Percentiles rank a stretch among this genome's conserved stretches.
These are phyloP conservation scores for Eubasilissa splendida DNA, from an alignment of 2,888 invertebrate genomes.

Conservation along the genomic window DNA sequence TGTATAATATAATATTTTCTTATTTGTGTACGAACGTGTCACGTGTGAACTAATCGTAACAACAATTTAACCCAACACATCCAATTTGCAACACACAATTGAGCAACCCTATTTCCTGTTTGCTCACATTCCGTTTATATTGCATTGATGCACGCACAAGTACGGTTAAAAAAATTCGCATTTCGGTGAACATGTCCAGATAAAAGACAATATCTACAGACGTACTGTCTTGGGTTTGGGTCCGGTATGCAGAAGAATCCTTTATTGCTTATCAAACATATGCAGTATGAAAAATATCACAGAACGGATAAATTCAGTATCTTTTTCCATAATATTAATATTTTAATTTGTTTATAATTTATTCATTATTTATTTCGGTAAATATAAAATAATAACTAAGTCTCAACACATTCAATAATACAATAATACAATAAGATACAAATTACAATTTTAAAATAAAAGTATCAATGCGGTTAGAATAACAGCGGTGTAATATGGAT, in stretches of 20 bases:
- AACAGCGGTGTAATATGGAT: too few relatives aligned
- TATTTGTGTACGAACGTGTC: background rate
- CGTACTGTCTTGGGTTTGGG: background rate
- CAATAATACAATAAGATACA: too few relatives aligned
- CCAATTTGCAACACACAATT: constrained; percentile 22
- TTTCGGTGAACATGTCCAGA: background rate
- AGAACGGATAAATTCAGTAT: too few relatives aligned
- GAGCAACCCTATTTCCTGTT: constrained; percentile 6
- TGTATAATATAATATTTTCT: background rate
- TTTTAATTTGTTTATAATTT: too few relatives aligned
- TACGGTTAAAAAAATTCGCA: background rate
- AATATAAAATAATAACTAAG: too few relatives aligned
- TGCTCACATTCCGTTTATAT: background rate
- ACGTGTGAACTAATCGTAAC: background rate
- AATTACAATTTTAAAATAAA: too few relatives aligned
- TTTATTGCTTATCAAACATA: too few relatives aligned
- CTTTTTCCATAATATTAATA: too few relatives aligned
- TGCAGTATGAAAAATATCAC: too few relatives aligned
- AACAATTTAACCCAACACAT: background rate
- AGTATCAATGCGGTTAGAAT: too few relatives aligned
- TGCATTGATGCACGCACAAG: background rate
- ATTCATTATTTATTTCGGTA: too few relatives aligned
- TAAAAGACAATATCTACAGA: background rate
- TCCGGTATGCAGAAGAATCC: background rate
- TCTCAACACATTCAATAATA: too few relatives aligned